Evolutionary conservation across 1,140 invertebrate species (phyloP).

Genomic region (Aradophagus sp.): DNA sequence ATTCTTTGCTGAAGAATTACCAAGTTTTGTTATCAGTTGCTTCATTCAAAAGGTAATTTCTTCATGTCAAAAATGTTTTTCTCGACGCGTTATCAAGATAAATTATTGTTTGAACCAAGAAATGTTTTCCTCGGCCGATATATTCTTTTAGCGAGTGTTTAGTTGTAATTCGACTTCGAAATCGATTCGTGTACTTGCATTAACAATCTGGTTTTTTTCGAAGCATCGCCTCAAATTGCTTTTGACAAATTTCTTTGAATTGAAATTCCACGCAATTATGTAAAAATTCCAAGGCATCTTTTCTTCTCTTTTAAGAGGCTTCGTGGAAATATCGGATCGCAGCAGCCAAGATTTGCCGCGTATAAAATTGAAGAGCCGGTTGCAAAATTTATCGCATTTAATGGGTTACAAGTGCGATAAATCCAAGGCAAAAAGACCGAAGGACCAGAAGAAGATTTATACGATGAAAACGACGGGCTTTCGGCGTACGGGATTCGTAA

Average conservation of each 20-base stretch:
- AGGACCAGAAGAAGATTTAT: constrained; percentile 37
- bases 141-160: no score
- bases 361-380: constrained; percentile 40
- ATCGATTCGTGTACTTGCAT: no score
- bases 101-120: no score
- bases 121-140: no score
- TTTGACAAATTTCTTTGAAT: constrained; percentile 34
- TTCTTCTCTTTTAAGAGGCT: constrained; percentile 20
- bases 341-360: constrained; percentile 41
- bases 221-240: not conserved
- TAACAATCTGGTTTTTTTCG: no score
- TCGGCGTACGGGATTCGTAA: no score
- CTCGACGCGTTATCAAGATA: no score
- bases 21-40: no score
- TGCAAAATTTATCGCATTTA: constrained; percentile 44
- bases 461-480: constrained; percentile 43
- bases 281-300: constrained; percentile 15
- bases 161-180: no score
- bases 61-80: no score
- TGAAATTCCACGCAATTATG: constrained; percentile 24
- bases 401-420: constrained; percentile 43
- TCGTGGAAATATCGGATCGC: constrained; percentile 44
- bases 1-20: no score
- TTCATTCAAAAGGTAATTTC: no score
- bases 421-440: constrained; percentile 29